A percentile compares a stretch with the other conserved stretches of the same genome.
phyloP scores from a whole-genome alignment of 2,113 vertebrate genomes.

The Phaethon lepturus region DNA sequence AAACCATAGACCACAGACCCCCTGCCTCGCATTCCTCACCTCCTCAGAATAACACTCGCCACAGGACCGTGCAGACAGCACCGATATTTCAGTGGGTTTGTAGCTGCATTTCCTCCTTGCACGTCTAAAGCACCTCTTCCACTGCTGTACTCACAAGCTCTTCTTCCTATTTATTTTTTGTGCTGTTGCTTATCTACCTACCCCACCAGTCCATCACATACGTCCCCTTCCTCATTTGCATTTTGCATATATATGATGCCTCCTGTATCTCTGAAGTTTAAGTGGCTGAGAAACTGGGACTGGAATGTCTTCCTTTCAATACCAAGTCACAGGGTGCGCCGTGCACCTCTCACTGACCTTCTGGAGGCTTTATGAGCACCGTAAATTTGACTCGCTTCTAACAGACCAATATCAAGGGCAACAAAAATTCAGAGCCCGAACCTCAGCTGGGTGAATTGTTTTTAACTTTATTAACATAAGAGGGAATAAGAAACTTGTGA shows the following conservation, averaged over 20 bases:
- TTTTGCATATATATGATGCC: background rate
- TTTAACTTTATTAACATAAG: background rate
- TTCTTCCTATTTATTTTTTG: background rate
- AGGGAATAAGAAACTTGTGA: conserved; percentile 31
- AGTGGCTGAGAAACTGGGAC: background rate
- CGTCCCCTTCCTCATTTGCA: background rate
- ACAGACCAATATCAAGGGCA: background rate
- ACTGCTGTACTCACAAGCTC: background rate
- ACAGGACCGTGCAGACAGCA: background rate
- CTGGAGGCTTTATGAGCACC: background rate
- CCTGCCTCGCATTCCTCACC: conserved; percentile 42
- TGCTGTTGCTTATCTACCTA: background rate
- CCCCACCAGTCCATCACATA: background rate
- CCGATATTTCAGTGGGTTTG: background rate
- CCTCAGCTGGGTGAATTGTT: background rate
- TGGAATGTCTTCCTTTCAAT: background rate
- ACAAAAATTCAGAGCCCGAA: background rate
- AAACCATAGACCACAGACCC: conserved; percentile 35
- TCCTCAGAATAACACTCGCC: conserved; percentile 3
- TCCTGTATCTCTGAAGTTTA: background rate
- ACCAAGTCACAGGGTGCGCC: background rate
- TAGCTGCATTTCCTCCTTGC: background rate
- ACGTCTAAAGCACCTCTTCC: background rate
- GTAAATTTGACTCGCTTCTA: background rate
- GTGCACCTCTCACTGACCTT: background rate